Evolutionary conservation across 2,888 invertebrate species (phyloP).

Genomic region (Harpagoxenus sublaevis): DNA sequence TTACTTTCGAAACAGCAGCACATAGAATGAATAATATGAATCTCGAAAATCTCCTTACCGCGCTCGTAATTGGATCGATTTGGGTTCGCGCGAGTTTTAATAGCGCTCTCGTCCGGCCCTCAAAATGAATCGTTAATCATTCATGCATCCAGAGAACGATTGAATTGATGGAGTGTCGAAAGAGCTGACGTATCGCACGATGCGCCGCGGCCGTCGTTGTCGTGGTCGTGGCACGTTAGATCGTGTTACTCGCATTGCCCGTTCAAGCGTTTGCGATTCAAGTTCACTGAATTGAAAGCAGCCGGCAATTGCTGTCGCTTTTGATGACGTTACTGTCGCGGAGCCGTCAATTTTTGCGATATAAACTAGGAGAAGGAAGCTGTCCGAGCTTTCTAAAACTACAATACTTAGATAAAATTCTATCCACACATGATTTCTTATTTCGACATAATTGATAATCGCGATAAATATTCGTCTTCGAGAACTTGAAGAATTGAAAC

Average conservation of each 20-base stretch:
- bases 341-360: not conserved
- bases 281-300: slow-evolving; percentile 16
- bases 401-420: not conserved
- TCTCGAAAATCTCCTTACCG: not conserved
- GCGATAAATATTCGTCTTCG: not conserved
- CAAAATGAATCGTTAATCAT: not conserved
- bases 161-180: not conserved
- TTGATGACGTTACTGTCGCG: slow-evolving; percentile 2
- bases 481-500: not conserved
- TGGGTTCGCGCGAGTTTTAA: not conserved
- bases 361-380: not conserved
- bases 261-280: slow-evolving; percentile 4
- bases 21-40: not conserved
- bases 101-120: too few relatives aligned
- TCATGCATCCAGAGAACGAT: not conserved
- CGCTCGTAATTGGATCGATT: not conserved
- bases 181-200: not conserved
- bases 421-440: not conserved
- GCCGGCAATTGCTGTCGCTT: not conserved
- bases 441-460: not conserved
- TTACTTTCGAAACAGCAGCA: not conserved
- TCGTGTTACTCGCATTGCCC: slow-evolving; percentile 1
- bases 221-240: slow-evolving; percentile 13
- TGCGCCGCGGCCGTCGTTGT: not conserved
- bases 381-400: not conserved